Evolutionary conservation across 2,888 invertebrate species (phyloP).

Genomic region (Drosophila basisetae): DNA sequence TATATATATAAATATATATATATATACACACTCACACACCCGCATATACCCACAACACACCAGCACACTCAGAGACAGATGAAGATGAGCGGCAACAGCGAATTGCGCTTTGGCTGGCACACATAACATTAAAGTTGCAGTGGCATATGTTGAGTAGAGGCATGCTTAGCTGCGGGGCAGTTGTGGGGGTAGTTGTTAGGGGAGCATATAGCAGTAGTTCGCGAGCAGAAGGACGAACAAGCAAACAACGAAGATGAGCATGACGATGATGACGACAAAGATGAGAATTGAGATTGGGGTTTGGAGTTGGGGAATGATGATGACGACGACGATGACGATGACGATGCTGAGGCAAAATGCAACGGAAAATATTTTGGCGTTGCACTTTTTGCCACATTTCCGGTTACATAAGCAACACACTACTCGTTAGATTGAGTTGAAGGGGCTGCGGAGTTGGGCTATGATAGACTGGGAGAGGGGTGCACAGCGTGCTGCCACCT

Average conservation of each 20-base stretch:
- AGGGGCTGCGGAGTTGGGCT: neutral
- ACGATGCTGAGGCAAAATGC: constrained; percentile 55
- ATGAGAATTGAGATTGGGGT: neutral
- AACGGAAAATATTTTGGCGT: constrained; percentile 80
- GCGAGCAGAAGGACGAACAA: neutral
- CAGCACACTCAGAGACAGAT: neutral
- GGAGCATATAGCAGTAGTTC: constrained; percentile 30
- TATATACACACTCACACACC: neutral
- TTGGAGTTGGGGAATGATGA: neutral
- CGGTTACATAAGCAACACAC: constrained; percentile 77
- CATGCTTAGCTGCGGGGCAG: neutral
- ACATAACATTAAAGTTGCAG: constrained; percentile 80
- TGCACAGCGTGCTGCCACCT: constrained; percentile 25
- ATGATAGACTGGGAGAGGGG: too few relatives aligned
- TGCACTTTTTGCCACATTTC: constrained; percentile 80
- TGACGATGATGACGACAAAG: constrained; percentile 7
- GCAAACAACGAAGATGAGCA: neutral
- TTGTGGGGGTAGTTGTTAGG: neutral
- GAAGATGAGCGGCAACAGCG: constrained; percentile 33
- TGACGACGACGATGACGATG: constrained; percentile 1
- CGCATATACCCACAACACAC: too few relatives aligned
- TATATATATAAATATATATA: neutral
- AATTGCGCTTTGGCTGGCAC: constrained; percentile 70
- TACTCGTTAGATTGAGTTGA: constrained; percentile 17
- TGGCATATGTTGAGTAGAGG: constrained; percentile 1